A percentile compares a stretch with the other conserved stretches of the same genome.
Conservation (phyloP, 2,888 invertebrate species). For the Yponomeuta sedellus region DNA sequence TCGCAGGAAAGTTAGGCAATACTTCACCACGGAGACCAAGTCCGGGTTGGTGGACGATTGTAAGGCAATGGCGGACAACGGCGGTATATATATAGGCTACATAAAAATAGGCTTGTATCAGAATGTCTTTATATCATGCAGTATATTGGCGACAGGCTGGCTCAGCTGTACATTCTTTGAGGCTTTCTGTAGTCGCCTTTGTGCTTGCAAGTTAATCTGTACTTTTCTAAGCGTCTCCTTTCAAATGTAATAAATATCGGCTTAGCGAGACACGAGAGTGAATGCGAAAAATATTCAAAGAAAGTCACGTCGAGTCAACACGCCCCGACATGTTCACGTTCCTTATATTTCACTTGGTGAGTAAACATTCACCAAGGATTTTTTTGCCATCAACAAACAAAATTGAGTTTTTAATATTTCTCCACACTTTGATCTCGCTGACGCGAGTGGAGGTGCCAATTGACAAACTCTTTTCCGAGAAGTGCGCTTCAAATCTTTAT, state of each 20-base stretch:
- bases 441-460: not conserved
- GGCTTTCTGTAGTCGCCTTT: not conserved
- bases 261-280: slow-evolving; percentile 55
- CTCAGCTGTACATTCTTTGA: not conserved
- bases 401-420: slow-evolving; percentile 38
- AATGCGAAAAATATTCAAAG: slow-evolving; percentile 43
- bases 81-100: no score
- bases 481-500: no score
- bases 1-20: no score
- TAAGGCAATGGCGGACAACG: no score
- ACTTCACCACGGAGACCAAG: no score
- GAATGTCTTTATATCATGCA: no score
- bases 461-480: no score
- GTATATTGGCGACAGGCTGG: no score
- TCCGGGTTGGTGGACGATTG: no score
- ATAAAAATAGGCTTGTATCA: no score
- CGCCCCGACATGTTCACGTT: slow-evolving; percentile 48
- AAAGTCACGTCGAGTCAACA: slow-evolving; percentile 49
- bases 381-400: slow-evolving; percentile 53
- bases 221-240: slow-evolving; percentile 51
- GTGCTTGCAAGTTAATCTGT: slow-evolving; percentile 44
- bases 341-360: slow-evolving; percentile 59
- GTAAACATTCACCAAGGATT: slow-evolving; percentile 58
- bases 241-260: slow-evolving; percentile 69
- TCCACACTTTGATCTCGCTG: slow-evolving; percentile 6